phyloP scores from a whole-genome alignment of 2,113 vertebrate genomes.

The Rallus limicola region DNA sequence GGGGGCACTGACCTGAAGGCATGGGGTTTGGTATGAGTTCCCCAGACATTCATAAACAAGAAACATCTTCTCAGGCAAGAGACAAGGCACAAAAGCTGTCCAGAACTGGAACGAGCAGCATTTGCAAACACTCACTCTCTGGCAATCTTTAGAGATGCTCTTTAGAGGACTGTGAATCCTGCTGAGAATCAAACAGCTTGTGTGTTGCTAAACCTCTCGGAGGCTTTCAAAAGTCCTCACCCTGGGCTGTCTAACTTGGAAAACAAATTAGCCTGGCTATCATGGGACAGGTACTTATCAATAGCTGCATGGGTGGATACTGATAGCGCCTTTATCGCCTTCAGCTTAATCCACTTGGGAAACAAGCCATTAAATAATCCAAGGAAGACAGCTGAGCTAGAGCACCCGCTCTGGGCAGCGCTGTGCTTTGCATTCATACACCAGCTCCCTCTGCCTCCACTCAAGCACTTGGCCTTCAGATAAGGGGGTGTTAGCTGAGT shows the following conservation, averaged over 20 bases:
- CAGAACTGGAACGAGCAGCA: not conserved
- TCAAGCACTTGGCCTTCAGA: not conserved
- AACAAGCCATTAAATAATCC: not conserved
- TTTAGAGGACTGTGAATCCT: not conserved
- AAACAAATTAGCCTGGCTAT: not conserved
- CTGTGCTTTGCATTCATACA: not conserved
- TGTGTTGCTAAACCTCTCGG: not conserved
- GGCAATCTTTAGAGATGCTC: not conserved
- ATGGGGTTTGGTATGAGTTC: not conserved
- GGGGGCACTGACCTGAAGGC: fast-evolving
- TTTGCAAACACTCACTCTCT: not conserved
- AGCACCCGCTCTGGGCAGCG: not conserved
- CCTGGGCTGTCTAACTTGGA: not conserved
- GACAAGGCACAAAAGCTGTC: not conserved
- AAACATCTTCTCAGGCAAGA: not conserved
- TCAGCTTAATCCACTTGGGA: not conserved
- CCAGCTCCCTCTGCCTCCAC: not conserved
- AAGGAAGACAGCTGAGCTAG: not conserved
- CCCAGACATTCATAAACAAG: not conserved
- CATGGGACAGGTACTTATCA: not conserved
- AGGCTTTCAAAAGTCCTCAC: not conserved
- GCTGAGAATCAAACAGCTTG: not conserved
- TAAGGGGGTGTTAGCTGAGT: not conserved
- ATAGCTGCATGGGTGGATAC: not conserved
- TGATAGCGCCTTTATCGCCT: fast-evolving